Evolutionary conservation across 2,888 invertebrate genomes (phyloP).

Genomic region (Fabriciana adippe): DNA sequence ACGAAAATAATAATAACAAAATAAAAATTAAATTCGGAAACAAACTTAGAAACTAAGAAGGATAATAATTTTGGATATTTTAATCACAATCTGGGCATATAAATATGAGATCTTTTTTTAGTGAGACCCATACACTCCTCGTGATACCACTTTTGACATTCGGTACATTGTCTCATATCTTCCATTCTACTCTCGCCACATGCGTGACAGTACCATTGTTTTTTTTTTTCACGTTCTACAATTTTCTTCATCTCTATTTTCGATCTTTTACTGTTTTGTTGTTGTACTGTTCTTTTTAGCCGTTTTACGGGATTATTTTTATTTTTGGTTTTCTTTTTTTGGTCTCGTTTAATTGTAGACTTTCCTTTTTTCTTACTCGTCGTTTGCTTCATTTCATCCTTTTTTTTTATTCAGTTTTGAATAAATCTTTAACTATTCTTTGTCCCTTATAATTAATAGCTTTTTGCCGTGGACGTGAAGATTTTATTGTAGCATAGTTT

Average conservation of each 20-base stretch:
- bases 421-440: slow-evolving; percentile 42
- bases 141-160: slow-evolving; percentile 42
- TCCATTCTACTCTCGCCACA: slow-evolving; percentile 25
- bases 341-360: neutral
- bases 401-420: slow-evolving; percentile 41
- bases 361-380: slow-evolving; percentile 37
- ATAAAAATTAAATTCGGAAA: too few relatives aligned
- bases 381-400: slow-evolving; percentile 36
- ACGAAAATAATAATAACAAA: too few relatives aligned
- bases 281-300: too few relatives aligned
- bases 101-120: slow-evolving; percentile 40
- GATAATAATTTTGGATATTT: slow-evolving; percentile 12
- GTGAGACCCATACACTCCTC: slow-evolving; percentile 14
- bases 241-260: too few relatives aligned
- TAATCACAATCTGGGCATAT: slow-evolving; percentile 41
- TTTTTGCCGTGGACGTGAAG: slow-evolving; percentile 38
- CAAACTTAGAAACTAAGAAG: too few relatives aligned
- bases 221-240: too few relatives aligned
- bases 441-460: slow-evolving; percentile 42
- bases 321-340: slow-evolving; percentile 30
- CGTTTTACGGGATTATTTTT: slow-evolving; percentile 34
- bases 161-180: slow-evolving; percentile 41
- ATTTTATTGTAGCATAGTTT: slow-evolving; percentile 34
- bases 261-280: too few relatives aligned
- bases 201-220: too few relatives aligned